These are phyloP conservation scores for Priapulus caudatus DNA, from an alignment of 2,888 invertebrate genomes.

Conservation along the genomic window DNA sequence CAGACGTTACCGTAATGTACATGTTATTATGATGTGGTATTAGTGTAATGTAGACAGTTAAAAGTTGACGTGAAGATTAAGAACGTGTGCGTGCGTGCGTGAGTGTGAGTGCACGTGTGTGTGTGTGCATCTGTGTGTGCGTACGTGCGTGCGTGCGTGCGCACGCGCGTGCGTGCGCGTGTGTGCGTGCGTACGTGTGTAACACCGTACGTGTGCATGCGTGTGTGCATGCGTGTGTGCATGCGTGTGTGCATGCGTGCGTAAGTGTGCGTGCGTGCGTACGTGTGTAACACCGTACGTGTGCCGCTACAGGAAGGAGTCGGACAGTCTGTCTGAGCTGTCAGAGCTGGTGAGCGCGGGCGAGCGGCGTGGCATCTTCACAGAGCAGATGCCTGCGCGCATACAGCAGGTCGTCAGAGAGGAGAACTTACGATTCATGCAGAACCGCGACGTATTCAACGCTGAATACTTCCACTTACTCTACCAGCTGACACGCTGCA, in stretches of 20 bases:
- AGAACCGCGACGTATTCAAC: conserved; percentile 41
- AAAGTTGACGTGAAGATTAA: no score
- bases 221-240: no score
- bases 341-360: conserved; percentile 42
- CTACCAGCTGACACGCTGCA: conserved; percentile 28
- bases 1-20: background rate
- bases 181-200: no score
- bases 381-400: conserved; percentile 38
- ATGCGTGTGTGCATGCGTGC: background rate
- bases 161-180: no score
- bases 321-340: conserved; percentile 41
- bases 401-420: conserved; percentile 39
- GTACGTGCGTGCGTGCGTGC: no score
- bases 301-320: conserved; percentile 15
- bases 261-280: no score
- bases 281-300: conserved; percentile 13
- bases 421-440: conserved; percentile 42
- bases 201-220: no score
- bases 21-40: background rate
- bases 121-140: no score
- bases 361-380: conserved; percentile 39
- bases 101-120: no score
- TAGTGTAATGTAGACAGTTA: no score
- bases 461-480: conserved; percentile 41
- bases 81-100: no score